Conservation (phyloP, 2,888 invertebrate genomes). For the Halictus quadricinctus region DNA sequence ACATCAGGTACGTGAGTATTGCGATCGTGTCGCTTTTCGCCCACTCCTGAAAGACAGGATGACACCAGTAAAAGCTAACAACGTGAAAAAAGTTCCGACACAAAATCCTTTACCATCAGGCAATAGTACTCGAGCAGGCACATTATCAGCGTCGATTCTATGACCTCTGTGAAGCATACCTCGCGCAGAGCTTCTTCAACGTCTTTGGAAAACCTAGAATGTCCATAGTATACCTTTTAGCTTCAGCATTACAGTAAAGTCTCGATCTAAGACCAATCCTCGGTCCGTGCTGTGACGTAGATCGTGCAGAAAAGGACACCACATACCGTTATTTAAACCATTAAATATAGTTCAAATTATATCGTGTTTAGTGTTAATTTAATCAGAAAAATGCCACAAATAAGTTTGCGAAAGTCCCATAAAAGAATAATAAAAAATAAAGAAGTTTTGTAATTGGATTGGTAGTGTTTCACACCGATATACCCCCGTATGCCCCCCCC, state of each 20-base stretch:
- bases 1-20: slow-evolving; percentile 48
- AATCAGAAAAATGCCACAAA: too few relatives aligned
- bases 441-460: too few relatives aligned
- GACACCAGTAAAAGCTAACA: not conserved
- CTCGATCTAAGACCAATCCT: too few relatives aligned
- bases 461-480: too few relatives aligned
- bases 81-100: not conserved
- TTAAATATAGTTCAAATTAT: too few relatives aligned
- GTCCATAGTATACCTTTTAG: not conserved
- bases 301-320: too few relatives aligned
- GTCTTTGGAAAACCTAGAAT: slow-evolving; percentile 28
- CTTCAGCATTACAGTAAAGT: not conserved
- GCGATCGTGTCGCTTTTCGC: slow-evolving; percentile 1
- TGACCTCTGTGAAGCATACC: slow-evolving; percentile 72
- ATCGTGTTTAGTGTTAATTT: too few relatives aligned
- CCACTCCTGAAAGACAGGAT: slow-evolving; percentile 35
- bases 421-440: too few relatives aligned
- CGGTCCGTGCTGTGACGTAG: too few relatives aligned
- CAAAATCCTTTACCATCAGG: slow-evolving; percentile 68
- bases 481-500: too few relatives aligned
- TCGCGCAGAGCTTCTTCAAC: slow-evolving; percentile 8
- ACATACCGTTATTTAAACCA: too few relatives aligned
- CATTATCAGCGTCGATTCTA: slow-evolving; percentile 75
- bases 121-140: slow-evolving; percentile 76
- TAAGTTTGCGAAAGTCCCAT: too few relatives aligned